Evolutionary conservation across 2,113 vertebrate genomes (phyloP).

Genomic region (Xerus inauris): DNA sequence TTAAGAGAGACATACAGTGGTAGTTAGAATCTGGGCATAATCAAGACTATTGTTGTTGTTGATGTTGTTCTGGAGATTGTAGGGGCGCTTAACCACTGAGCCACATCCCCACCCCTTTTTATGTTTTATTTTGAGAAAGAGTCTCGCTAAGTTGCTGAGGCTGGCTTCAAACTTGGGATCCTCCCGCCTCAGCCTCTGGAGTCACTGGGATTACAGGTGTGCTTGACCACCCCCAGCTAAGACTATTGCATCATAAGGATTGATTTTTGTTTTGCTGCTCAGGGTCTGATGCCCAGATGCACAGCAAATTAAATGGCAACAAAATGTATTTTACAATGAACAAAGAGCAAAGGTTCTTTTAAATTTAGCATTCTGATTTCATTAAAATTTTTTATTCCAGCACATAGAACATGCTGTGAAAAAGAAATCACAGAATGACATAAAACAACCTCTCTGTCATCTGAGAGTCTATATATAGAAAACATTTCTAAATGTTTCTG

Average conservation of each 20-base stretch:
- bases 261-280: slow-evolving; percentile 59
- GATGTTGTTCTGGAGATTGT: background rate
- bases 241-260: background rate
- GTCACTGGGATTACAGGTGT: background rate
- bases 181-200: background rate
- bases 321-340: slow-evolving; percentile 43
- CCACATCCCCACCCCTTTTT: background rate
- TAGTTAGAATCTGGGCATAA: background rate
- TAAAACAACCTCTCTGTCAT: slow-evolving; percentile 71
- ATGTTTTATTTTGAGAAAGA: background rate
- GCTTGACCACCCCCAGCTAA: too few relatives aligned
- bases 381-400: slow-evolving; percentile 43
- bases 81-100: background rate
- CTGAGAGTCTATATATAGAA: slow-evolving; percentile 77
- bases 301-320: slow-evolving; percentile 69
- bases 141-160: background rate
- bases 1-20: background rate
- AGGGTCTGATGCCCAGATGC: slow-evolving; percentile 47
- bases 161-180: background rate
- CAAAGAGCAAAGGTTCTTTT: slow-evolving; percentile 64
- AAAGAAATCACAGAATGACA: slow-evolving; percentile 75
- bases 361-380: slow-evolving; percentile 70
- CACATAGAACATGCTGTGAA: slow-evolving; percentile 64
- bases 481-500: slow-evolving; percentile 62
- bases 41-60: slow-evolving; percentile 35